Percentiles rank a stretch among this genome's conserved stretches.
phyloP scores from a whole-genome alignment of 2,113 vertebrate genomes.

The Sisor rabdophorus region DNA sequence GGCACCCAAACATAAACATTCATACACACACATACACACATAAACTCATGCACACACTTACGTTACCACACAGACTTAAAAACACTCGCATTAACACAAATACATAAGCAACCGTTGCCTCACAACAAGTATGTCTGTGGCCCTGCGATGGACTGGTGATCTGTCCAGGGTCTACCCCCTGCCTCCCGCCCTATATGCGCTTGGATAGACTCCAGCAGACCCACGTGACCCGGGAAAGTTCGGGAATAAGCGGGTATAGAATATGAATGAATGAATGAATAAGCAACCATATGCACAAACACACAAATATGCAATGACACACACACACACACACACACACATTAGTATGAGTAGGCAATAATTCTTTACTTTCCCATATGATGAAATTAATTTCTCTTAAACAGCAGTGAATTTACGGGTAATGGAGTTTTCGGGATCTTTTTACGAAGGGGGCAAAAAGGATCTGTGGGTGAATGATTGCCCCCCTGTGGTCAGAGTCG shows the following conservation, averaged over 20 bases:
- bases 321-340: constrained; percentile 17
- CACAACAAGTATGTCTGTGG: too few relatives aligned
- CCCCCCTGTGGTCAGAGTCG: constrained; percentile 54
- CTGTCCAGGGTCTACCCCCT: too few relatives aligned
- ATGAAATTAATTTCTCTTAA: constrained; percentile 33
- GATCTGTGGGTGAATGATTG: constrained; percentile 42
- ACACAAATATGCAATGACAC: background rate
- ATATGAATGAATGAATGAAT: background rate
- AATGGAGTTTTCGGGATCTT: constrained; percentile 33
- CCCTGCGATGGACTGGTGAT: too few relatives aligned
- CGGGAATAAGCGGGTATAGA: too few relatives aligned
- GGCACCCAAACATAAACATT: background rate
- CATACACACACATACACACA: background rate
- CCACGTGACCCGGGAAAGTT: too few relatives aligned
- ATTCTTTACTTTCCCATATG: constrained; percentile 30
- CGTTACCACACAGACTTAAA: too few relatives aligned
- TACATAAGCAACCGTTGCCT: too few relatives aligned
- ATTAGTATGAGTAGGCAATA: constrained; percentile 14
- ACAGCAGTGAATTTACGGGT: constrained; percentile 29
- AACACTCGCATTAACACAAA: constrained; percentile 40
- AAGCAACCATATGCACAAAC: background rate
- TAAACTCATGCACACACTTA: background rate
- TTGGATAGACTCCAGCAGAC: too few relatives aligned
- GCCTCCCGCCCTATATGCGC: too few relatives aligned
- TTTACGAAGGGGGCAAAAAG: constrained; percentile 32